Evolutionary conservation across 2,113 vertebrate species (phyloP), one percentile per base, ranked within the genome.

Genomic region (Marmota monax): DNA sequence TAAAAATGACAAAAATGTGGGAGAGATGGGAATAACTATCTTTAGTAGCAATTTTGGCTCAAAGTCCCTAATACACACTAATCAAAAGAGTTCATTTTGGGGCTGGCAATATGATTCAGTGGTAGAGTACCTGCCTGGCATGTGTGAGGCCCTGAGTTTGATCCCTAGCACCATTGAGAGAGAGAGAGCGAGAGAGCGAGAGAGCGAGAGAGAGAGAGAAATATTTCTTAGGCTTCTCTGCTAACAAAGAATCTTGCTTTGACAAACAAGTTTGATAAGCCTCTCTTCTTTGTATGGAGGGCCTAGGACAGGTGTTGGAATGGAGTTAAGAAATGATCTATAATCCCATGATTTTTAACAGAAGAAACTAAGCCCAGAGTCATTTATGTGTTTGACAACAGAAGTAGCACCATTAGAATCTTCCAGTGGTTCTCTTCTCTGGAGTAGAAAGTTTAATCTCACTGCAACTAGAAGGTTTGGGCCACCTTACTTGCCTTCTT

Each of bases 361-460:
- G 65, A 80, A 32, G 63, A 56, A 92, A 94, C 74, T 72, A 87
- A 87, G 70, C 80, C 72, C 61, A 45, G 73, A 92, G 45, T 92
- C 69, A 94, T 84, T 45, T 61, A 92, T 27, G 20, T 84, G 63
- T 37, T 84, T 84, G 72, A 34, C 5, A 22, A 94, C 1, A 76
- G 84, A 95, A 85, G n/a, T 37, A 89, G 65, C 73, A 94, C 89
- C 91, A 92, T 17, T 63, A 91, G 78, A 45, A 84, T 34, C 13
- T 45, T 74, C 63, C 56, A 92, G 87, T 48, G n/a, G 20, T 84
- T 95, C 51, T 92, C 82, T 90, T 65, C 2, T 88, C 37, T 73
- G 45, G 12, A 86, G 17, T 23, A 27, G 69, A 76, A 76, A 48
- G 78, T 94, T 84, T 90, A 93, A 73, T 76, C 48, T 86, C 93